phyloP scores from a whole-genome alignment of 2,888 invertebrate species.

The Halictus ligatus region DNA sequence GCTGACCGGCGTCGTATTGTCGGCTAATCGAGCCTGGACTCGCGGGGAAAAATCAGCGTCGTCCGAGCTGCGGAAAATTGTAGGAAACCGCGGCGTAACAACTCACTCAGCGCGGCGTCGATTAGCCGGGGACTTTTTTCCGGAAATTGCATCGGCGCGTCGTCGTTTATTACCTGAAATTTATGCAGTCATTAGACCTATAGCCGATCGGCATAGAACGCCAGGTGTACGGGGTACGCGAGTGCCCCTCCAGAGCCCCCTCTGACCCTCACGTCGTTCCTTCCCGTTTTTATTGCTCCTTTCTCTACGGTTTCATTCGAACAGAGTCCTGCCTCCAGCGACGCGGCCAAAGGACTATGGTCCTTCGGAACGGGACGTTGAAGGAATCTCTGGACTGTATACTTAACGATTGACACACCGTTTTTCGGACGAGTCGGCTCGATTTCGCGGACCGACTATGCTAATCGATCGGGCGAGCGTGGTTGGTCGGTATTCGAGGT shows the following conservation, averaged over 20 bases:
- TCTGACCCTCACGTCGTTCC: constrained; percentile 66
- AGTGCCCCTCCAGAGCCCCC: constrained; percentile 42
- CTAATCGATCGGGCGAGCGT: too few species aligned
- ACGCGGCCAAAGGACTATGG: neutral
- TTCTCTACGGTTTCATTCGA: constrained; percentile 27
- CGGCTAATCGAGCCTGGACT: neutral
- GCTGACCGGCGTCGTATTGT: neutral
- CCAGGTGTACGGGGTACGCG: constrained; percentile 64
- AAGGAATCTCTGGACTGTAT: neutral
- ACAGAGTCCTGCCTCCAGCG: constrained; percentile 4
- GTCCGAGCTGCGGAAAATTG: constrained; percentile 12
- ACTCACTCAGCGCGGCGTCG: constrained; percentile 36
- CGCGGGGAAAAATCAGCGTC: neutral
- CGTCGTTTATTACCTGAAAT: constrained; percentile 65
- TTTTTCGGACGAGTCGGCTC: neutral
- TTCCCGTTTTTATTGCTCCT: constrained; percentile 47
- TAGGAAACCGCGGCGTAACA: constrained; percentile 29
- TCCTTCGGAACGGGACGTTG: neutral
- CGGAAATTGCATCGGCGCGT: constrained; percentile 44
- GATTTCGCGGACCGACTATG: too few species aligned
- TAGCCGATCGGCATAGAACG: constrained; percentile 34
- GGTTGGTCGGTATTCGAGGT: too few species aligned
- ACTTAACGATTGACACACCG: neutral
- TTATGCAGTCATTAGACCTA: constrained; percentile 63
- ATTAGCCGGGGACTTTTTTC: constrained; percentile 55